Base-by-base conservation (phyloP, 2,113 vertebrate species). In the Piprites chloris region DNA sequence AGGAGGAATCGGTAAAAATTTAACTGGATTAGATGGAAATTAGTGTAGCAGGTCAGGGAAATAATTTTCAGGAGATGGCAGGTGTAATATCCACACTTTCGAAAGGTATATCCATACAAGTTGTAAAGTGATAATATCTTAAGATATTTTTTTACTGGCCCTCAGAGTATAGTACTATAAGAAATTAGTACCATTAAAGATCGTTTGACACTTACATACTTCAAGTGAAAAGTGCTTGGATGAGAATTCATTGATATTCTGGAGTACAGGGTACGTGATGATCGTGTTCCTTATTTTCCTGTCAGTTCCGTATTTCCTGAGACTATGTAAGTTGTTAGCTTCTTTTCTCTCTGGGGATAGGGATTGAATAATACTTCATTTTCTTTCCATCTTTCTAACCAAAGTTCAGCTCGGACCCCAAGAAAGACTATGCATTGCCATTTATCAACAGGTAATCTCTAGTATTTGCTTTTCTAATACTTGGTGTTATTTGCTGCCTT, bases 201-300 rank as follows among this genome's bases (percentile, higher is more conserved):
- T 73, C 22, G 41, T 66, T 28, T 90, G 41, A 11, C 35, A 61
- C 33, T 50, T 53, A 22, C 33, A 41, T 73, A 46, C 30, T 33
- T 33, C 2, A 41, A 11, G 35, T 41, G 41, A 76, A 12, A 33
- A 49, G 33, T 16, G 10, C 78, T 82, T 52, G 16, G 9, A 17
- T 88, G 49, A 30, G 28, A 79, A 73, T 44, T 55, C 22, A 30
- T 8, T 26, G 17, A 49, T 17, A 27, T 46, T 63, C 35, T 79
- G 67, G 19, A 79, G 47, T 16, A 16, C 12, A 49, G 17, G 5
- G 23, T 49, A 46, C 21, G 2, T 14, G 12, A 44, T 47, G 33
- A 35, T 16, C 2, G 0, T 24, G 12, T 80, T 69, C n/a, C 28
- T 52, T 20, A 35, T 18, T 46, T 18, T 59, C 42, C 0, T 1